phyloP scores from a whole-genome alignment of 2,113 vertebrate genomes.

The Platycercus adscitus region DNA sequence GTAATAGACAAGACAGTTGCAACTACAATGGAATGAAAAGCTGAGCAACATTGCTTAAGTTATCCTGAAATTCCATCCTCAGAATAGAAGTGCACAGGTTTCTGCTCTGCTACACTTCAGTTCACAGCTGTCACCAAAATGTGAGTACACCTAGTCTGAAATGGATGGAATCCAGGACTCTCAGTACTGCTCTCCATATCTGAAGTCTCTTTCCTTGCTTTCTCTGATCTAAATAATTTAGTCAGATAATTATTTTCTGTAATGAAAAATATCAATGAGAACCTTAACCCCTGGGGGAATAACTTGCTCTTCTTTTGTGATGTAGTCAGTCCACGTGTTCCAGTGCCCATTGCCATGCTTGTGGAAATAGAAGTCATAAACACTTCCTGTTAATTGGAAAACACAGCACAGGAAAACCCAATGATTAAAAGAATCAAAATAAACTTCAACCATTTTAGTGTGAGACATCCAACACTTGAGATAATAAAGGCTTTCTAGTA shows the following conservation, averaged over 20 bases:
- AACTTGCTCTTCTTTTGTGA: constrained; percentile 80
- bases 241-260: background rate
- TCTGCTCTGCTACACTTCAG: background rate
- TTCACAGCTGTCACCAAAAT: background rate
- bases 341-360: constrained; percentile 85
- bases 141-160: background rate
- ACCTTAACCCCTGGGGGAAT: constrained; percentile 83
- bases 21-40: background rate
- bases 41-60: background rate
- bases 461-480: background rate
- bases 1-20: background rate
- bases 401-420: background rate
- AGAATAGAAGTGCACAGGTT: background rate
- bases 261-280: background rate
- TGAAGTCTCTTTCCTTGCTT: background rate
- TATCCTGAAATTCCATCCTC: background rate
- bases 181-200: background rate
- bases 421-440: background rate
- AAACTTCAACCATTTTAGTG: background rate
- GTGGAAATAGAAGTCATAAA: constrained; percentile 92
- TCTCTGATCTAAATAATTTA: background rate
- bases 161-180: background rate
- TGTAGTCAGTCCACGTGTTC: constrained; percentile 85
- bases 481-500: background rate
- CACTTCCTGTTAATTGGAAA: constrained; percentile 76